A percentile compares a stretch with the other conserved stretches of the same genome.
Evolutionary conservation across 1,140 invertebrate species (phyloP).

Genomic region (Lepidurus arcticus): DNA sequence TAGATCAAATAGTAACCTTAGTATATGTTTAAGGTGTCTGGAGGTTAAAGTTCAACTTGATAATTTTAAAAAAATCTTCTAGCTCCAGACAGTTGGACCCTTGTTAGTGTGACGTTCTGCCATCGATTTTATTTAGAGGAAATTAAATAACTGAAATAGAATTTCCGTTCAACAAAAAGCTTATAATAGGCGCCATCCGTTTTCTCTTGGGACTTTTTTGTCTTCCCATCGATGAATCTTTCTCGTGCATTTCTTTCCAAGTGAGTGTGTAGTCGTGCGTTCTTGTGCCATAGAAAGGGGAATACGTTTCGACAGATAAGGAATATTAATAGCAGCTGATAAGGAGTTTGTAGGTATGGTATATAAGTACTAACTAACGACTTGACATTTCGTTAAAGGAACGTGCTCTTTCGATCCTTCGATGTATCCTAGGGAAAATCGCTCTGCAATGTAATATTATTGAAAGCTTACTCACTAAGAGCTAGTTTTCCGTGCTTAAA

Average conservation of each 20-base stretch:
- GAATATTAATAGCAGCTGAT: too few relatives aligned
- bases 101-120: not conserved
- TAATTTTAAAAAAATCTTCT: not conserved
- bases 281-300: too few relatives aligned
- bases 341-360: too few relatives aligned
- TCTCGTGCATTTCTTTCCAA: not conserved
- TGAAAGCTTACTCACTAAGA: too few relatives aligned
- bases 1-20: not conserved
- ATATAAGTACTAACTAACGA: too few relatives aligned
- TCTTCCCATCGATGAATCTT: not conserved
- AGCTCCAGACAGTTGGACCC: not conserved
- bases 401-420: too few relatives aligned
- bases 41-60: not conserved
- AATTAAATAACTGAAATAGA: not conserved
- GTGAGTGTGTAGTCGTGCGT: too few relatives aligned
- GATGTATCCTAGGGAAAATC: too few relatives aligned
- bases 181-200: slow-evolving; percentile 14
- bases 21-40: not conserved
- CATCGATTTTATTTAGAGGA: not conserved
- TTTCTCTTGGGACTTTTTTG: not conserved
- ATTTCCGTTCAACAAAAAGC: not conserved
- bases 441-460: too few relatives aligned
- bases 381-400: too few relatives aligned
- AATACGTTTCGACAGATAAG: too few relatives aligned
- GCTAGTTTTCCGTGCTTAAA: too few relatives aligned